A percentile compares a stretch with the other conserved stretches of the same genome.
Evolutionary conservation across 2,113 vertebrate genomes (phyloP).

Genomic region (Centrocercus urophasianus): DNA sequence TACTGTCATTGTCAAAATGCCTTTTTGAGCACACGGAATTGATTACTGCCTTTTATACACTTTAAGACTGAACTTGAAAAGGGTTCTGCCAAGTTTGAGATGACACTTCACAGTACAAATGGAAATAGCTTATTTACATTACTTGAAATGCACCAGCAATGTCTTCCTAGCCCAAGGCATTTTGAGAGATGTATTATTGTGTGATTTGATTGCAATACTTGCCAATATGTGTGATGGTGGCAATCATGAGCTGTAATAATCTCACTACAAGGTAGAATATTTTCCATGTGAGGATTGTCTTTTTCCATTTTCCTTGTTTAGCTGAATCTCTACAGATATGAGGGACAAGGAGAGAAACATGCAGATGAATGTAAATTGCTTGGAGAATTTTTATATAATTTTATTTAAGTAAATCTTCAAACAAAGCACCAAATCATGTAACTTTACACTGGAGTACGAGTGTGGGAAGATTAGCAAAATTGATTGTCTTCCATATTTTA

Average conservation of each 20-base stretch:
- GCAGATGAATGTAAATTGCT: background rate
- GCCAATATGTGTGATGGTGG: background rate
- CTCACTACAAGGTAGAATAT: background rate
- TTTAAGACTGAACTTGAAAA: background rate
- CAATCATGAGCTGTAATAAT: background rate
- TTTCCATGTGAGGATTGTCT: background rate
- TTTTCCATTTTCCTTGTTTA: background rate
- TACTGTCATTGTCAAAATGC: background rate
- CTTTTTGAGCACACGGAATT: background rate
- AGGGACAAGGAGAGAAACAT: background rate
- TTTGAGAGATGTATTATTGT: background rate
- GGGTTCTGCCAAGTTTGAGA: background rate
- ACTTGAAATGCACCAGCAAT: background rate
- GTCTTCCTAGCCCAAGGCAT: background rate
- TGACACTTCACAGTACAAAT: background rate
- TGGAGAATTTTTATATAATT: background rate
- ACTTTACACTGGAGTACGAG: background rate
- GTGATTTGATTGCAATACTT: background rate
- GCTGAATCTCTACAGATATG: background rate
- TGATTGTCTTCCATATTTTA: background rate
- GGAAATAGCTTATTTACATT: background rate
- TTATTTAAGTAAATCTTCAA: background rate
- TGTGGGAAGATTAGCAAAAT: rapidly evolving
- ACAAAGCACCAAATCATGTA: background rate
- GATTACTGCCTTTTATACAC: background rate